Evolutionary conservation across 2,113 vertebrate species (phyloP).

Genomic region (Crocuta crocuta): DNA sequence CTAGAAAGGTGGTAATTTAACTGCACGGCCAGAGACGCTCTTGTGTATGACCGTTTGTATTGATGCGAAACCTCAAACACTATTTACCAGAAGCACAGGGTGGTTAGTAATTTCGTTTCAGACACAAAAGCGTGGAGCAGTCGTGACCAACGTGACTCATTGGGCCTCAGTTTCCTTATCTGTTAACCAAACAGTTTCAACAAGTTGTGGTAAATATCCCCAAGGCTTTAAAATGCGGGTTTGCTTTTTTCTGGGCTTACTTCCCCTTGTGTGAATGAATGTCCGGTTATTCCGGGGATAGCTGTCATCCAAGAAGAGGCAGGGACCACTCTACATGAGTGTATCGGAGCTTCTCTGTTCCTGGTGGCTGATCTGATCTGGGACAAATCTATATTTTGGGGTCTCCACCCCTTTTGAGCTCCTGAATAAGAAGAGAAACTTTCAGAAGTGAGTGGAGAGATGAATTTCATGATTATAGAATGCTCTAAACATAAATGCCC

Average conservation of each 20-base stretch:
- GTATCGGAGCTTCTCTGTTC: background rate
- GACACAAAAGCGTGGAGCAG: background rate
- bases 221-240: background rate
- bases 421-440: background rate
- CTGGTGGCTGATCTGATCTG: background rate
- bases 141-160: background rate
- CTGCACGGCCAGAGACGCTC: background rate
- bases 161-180: constrained; percentile 57
- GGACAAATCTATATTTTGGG: background rate
- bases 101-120: constrained; percentile 69
- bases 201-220: background rate
- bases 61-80: constrained; percentile 58
- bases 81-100: constrained; percentile 58
- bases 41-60: background rate
- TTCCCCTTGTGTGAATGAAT: background rate
- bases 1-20: constrained; percentile 66
- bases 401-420: background rate
- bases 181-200: background rate
- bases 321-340: background rate
- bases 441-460: background rate
- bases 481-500: background rate
- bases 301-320: background rate
- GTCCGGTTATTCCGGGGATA: background rate
- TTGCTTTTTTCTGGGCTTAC: background rate
- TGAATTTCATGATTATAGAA: background rate